A percentile compares a stretch with the other conserved stretches of the same genome.
Conservation (phyloP, 2,113 vertebrate genomes). For the Gasterosteus nipponicus region DNA sequence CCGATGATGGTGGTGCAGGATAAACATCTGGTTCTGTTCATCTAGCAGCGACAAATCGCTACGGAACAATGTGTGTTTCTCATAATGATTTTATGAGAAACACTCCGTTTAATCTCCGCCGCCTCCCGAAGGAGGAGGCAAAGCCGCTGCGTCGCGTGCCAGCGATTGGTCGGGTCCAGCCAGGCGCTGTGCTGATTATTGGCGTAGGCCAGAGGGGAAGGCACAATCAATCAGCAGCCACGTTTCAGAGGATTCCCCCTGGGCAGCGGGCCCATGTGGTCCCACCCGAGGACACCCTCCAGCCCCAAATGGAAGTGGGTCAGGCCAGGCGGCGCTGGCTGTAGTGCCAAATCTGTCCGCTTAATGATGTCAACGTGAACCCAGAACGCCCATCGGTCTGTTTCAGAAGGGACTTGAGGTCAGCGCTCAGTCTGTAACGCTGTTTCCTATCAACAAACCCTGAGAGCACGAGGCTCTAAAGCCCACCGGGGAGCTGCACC, state of each 20-base stretch:
- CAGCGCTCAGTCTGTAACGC: too few relatives aligned
- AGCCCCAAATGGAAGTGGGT: constrained; percentile 54
- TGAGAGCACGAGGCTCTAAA: too few relatives aligned
- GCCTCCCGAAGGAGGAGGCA: background rate
- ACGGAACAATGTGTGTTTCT: background rate
- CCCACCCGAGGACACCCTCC: constrained; percentile 7
- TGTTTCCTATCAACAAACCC: too few relatives aligned
- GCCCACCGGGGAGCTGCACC: too few relatives aligned
- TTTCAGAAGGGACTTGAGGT: too few relatives aligned
- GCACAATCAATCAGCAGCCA: constrained; percentile 32
- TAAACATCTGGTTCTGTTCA: too few relatives aligned
- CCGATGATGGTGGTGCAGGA: too few relatives aligned
- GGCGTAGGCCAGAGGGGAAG: constrained; percentile 21
- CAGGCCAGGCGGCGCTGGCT: constrained; percentile 31
- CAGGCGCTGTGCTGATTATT: constrained; percentile 36
- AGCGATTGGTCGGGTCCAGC: background rate
- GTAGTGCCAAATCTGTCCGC: background rate
- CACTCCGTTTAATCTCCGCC: too few relatives aligned
- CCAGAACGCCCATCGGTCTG: background rate
- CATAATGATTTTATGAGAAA: too few relatives aligned
- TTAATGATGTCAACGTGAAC: background rate
- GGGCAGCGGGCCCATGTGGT: constrained; percentile 12
- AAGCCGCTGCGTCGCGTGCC: background rate
- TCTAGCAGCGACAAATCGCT: background rate
- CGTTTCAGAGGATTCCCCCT: constrained; percentile 35